phyloP scores from a whole-genome alignment of 2,113 vertebrate genomes.

The Syrrhaptes paradoxus region DNA sequence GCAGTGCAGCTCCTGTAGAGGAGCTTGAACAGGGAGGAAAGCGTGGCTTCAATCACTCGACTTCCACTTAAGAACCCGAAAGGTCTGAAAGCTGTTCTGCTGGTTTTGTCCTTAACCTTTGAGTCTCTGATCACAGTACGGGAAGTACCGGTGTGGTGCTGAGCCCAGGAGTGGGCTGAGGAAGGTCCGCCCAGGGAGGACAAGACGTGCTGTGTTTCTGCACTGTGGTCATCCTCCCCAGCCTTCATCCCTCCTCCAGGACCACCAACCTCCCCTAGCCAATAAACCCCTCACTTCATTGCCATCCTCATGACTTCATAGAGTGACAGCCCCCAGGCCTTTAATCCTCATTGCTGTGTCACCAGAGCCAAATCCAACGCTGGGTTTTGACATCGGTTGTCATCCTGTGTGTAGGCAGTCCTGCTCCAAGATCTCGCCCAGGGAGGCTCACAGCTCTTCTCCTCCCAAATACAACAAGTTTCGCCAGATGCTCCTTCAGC shows the following conservation, averaged over 20 bases:
- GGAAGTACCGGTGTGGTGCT: not conserved
- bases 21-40: not conserved
- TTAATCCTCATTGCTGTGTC: not conserved
- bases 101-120: not conserved
- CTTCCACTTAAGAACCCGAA: not conserved
- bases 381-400: not conserved
- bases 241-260: not conserved
- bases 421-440: not conserved
- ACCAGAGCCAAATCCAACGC: not conserved
- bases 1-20: not conserved
- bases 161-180: not conserved
- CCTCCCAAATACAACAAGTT: not conserved
- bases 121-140: not conserved
- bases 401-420: not conserved
- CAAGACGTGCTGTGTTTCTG: not conserved
- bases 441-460: not conserved
- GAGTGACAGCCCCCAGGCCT: not conserved
- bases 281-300: not conserved
- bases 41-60: not conserved
- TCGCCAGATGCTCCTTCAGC: not conserved
- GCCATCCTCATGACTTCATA: not conserved
- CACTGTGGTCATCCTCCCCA: not conserved
- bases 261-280: not conserved
- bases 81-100: not conserved
- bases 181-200: not conserved